Conservation (phyloP, 2,888 invertebrate species). For the Scaptomyza flava region DNA sequence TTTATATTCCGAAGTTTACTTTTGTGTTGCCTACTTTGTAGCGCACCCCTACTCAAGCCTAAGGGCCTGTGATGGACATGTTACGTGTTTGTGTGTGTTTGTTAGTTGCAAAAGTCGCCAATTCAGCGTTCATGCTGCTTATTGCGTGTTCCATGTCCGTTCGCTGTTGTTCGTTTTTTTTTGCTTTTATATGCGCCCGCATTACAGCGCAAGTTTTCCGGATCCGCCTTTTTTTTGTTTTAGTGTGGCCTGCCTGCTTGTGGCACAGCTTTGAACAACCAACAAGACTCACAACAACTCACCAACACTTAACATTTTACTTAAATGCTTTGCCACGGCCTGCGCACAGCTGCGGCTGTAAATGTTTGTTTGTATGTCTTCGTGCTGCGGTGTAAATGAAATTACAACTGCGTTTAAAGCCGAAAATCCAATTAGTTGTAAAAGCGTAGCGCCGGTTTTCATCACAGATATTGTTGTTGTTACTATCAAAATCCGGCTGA, state of each 20-base stretch:
- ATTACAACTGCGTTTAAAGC: constrained; percentile 78
- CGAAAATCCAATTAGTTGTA: constrained; percentile 76
- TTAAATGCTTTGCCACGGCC: constrained; percentile 63
- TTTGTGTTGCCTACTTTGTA: constrained; percentile 51
- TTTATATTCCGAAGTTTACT: constrained; percentile 37
- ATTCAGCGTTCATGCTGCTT: constrained; percentile 67
- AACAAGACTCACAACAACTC: constrained; percentile 32
- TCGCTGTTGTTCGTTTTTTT: constrained; percentile 13
- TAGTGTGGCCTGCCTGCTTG: constrained; percentile 23
- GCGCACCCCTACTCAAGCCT: constrained; percentile 29
- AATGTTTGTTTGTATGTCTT: background rate
- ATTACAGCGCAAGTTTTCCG: constrained; percentile 66
- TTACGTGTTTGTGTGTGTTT: background rate
- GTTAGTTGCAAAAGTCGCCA: constrained; percentile 54
- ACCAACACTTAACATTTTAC: constrained; percentile 68
- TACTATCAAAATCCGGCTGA: constrained; percentile 34
- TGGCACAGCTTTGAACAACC: constrained; percentile 49
- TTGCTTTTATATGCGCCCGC: constrained; percentile 19
- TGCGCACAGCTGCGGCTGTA: constrained; percentile 17
- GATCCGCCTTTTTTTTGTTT: constrained; percentile 75
- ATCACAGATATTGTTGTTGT: constrained; percentile 52
- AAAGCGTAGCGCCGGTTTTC: constrained; percentile 49
- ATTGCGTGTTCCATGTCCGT: constrained; percentile 65
- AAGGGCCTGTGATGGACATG: background rate
- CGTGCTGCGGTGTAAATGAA: constrained; percentile 70